phyloP scores from a whole-genome alignment of 2,888 invertebrate species.

The Cybosia mesomella region DNA sequence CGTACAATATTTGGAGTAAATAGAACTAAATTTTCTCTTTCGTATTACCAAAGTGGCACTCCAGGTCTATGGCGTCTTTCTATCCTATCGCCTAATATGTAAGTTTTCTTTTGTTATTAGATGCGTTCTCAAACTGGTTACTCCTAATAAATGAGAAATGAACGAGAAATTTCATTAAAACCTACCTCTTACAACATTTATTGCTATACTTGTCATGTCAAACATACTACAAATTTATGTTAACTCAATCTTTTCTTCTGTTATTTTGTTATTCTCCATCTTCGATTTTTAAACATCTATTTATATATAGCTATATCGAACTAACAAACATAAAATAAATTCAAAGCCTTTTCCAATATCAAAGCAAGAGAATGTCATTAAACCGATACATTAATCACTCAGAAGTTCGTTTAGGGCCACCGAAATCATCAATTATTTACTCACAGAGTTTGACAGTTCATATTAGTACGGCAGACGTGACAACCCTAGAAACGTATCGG shows the following conservation, averaged over 20 bases:
- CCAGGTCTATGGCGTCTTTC: too few relatives aligned
- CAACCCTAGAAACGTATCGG: constrained; percentile 19
- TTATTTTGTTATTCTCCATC: not conserved
- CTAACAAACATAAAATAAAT: not conserved
- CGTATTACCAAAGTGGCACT: not conserved
- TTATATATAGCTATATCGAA: not conserved
- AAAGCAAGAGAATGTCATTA: constrained; percentile 16
- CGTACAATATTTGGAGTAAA: not conserved
- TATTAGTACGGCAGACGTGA: constrained; percentile 30
- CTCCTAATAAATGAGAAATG: too few relatives aligned
- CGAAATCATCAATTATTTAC: constrained; percentile 42
- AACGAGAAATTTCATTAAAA: too few relatives aligned
- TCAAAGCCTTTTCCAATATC: not conserved
- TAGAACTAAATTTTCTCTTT: not conserved
- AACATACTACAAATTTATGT: too few relatives aligned
- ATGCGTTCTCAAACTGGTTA: too few relatives aligned
- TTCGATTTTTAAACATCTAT: not conserved
- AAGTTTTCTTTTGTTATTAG: too few relatives aligned
- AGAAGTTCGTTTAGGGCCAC: constrained; percentile 6
- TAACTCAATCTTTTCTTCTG: too few relatives aligned
- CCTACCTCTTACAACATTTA: too few relatives aligned
- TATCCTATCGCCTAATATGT: too few relatives aligned
- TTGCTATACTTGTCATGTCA: too few relatives aligned
- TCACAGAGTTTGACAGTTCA: constrained; percentile 48
- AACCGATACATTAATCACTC: constrained; percentile 43